phyloP scores from a whole-genome alignment of 2,888 invertebrate genomes.

The Rambutsinella grinnellia region DNA sequence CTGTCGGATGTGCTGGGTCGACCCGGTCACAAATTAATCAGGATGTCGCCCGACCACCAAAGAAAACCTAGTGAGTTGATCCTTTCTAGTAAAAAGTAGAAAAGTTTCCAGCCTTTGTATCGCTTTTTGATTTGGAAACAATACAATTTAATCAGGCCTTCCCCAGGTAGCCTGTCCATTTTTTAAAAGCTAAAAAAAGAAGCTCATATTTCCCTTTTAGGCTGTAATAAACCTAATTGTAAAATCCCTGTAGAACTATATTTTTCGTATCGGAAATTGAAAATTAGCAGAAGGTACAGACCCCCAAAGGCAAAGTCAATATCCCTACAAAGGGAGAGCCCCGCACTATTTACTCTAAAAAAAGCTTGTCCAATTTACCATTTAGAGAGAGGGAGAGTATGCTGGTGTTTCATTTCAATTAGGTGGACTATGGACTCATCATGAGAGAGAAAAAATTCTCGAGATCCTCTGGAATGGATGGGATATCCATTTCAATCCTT shows the following conservation, averaged over 20 bases:
- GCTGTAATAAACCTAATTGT: neutral
- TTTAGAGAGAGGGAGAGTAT: slow-evolving; percentile 12
- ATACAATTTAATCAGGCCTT: neutral
- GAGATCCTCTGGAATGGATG: slow-evolving; percentile 24
- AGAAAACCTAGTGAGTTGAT: slow-evolving; percentile 61
- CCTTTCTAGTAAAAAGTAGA: neutral
- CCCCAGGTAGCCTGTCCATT: neutral
- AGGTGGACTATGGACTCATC: slow-evolving; percentile 33
- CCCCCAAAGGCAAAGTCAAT: slow-evolving; percentile 6
- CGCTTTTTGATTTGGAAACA: neutral
- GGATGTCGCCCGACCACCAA: slow-evolving; percentile 61
- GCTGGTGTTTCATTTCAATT: slow-evolving; percentile 40
- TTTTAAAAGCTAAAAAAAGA: too few relatives aligned
- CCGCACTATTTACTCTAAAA: neutral
- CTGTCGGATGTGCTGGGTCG: slow-evolving; percentile 79
- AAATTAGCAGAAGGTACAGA: slow-evolving; percentile 4
- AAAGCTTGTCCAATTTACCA: slow-evolving; percentile 17
- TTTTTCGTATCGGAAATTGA: slow-evolving; percentile 1
- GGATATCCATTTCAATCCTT: slow-evolving; percentile 50
- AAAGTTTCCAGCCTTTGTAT: neutral
- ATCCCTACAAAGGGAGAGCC: slow-evolving; percentile 1
- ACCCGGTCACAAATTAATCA: slow-evolving; percentile 72
- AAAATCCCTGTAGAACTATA: neutral
- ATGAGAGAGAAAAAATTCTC: slow-evolving; percentile 12
- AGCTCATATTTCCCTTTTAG: neutral